These are phyloP conservation scores for Epicauta chinensis DNA, from an alignment of 1,140 invertebrate species.

Conservation along the genomic window DNA sequence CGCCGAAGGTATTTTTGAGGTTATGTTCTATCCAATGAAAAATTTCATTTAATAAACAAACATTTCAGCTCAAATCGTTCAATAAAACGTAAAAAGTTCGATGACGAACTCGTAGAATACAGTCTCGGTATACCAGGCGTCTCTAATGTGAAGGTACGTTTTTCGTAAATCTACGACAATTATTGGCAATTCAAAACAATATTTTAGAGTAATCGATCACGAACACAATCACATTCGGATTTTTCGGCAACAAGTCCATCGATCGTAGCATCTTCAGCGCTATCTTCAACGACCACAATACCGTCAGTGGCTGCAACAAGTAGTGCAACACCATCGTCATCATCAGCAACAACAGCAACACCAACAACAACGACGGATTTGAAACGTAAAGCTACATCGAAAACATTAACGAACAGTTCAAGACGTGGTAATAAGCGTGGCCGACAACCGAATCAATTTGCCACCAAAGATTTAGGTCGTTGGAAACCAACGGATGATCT, in stretches of 20 bases:
- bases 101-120: constrained; percentile 92
- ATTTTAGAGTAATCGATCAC: constrained; percentile 41
- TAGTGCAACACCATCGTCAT: background rate
- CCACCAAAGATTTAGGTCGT: constrained; percentile 80
- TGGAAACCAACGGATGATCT: constrained; percentile 98
- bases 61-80: constrained; percentile 75
- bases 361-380: constrained; percentile 14
- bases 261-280: constrained; percentile 4
- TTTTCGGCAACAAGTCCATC: constrained; percentile 32
- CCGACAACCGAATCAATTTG: constrained; percentile 55
- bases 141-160: constrained; percentile 49
- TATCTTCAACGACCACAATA: constrained; percentile 26
- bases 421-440: constrained; percentile 45
- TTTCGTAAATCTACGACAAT: too few relatives aligned
- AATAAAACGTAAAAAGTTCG: constrained; percentile 92
- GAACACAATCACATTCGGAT: constrained; percentile 42
- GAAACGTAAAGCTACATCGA: constrained; percentile 32
- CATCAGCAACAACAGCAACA: background rate
- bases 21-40: constrained; percentile 17
- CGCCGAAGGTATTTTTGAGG: constrained; percentile 26
- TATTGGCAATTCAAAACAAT: too few relatives aligned
- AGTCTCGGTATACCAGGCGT: constrained; percentile 63
- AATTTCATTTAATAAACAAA: constrained; percentile 14
- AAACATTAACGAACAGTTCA: constrained; percentile 24
- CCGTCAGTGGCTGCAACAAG: constrained; percentile 20